Percentiles rank a stretch among this genome's conserved stretches.
These are phyloP conservation scores for Cosmia pyralina DNA, from an alignment of 2,888 invertebrate genomes.

Conservation along the genomic window DNA sequence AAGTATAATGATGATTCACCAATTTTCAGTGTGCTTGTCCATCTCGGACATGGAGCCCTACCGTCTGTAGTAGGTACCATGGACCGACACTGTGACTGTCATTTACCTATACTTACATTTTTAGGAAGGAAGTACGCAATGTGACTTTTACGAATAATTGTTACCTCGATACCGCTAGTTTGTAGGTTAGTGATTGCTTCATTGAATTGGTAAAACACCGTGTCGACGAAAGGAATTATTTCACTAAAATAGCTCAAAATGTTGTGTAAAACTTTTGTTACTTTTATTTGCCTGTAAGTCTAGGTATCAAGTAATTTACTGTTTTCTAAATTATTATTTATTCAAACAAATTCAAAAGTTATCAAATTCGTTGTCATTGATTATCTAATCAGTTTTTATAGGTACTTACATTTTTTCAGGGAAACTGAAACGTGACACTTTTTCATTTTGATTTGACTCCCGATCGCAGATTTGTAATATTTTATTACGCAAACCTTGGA, in stretches of 20 bases:
- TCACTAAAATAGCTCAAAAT: slow-evolving; percentile 7
- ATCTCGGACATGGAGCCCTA: neutral
- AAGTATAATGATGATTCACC: no score
- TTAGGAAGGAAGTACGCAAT: slow-evolving; percentile 50
- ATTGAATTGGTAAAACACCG: slow-evolving; percentile 20
- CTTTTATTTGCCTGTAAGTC: neutral
- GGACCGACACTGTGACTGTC: neutral
- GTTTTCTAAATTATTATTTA: neutral
- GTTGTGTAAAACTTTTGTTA: neutral
- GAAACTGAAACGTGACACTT: neutral
- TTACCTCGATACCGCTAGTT: slow-evolving; percentile 33
- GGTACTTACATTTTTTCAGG: neutral
- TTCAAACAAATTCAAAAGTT: neutral
- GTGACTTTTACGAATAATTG: slow-evolving; percentile 45
- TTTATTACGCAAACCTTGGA: neutral
- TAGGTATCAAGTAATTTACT: neutral
- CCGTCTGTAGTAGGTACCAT: neutral
- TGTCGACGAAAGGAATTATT: slow-evolving; percentile 28
- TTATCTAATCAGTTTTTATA: neutral
- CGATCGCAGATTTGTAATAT: neutral
- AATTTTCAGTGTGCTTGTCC: neutral
- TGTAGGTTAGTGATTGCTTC: slow-evolving; percentile 35
- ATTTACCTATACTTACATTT: slow-evolving; percentile 20
- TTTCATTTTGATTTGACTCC: slow-evolving; percentile 12
- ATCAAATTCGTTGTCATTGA: neutral